Percentiles rank a stretch among this genome's conserved stretches.
Evolutionary conservation across 2,888 invertebrate genomes (phyloP).

Genomic region (Leuctra nigra): DNA sequence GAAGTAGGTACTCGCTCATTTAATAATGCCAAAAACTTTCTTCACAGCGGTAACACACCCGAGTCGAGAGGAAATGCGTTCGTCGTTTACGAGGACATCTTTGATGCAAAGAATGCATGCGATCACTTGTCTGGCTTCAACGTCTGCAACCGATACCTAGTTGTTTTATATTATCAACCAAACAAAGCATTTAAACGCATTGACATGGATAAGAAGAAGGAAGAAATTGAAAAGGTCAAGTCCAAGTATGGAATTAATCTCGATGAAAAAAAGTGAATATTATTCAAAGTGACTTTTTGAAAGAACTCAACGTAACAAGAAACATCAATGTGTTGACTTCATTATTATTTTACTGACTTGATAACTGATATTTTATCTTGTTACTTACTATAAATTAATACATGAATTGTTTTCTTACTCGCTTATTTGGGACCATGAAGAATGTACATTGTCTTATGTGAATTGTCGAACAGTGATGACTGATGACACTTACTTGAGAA

Average conservation of each 20-base stretch:
- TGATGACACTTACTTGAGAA: too few species aligned
- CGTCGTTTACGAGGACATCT: constrained; percentile 99
- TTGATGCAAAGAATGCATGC: constrained; percentile 99
- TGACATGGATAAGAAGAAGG: constrained; percentile 92
- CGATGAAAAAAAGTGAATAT: constrained; percentile 44
- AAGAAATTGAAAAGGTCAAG: constrained; percentile 92
- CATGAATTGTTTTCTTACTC: too few species aligned
- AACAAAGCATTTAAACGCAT: constrained; percentile 94
- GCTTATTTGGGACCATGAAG: too few species aligned
- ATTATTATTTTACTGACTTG: too few species aligned
- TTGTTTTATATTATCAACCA: constrained; percentile 91
- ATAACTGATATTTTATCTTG: too few species aligned
- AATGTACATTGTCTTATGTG: too few species aligned
- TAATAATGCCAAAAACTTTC: too few species aligned
- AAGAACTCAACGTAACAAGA: constrained; percentile 1
- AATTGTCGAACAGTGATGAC: too few species aligned
- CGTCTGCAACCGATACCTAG: constrained; percentile 96
- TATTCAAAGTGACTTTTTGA: neutral
- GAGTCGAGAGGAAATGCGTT: constrained; percentile 98
- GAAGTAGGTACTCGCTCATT: too few species aligned
- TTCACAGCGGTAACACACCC: constrained; percentile 83
- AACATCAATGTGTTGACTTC: too few species aligned
- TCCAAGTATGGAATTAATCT: constrained; percentile 78
- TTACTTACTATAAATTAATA: too few species aligned
- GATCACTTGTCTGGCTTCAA: constrained; percentile 99